Conservation (phyloP, 2,888 invertebrate genomes). For the Erpobdella octoculata region DNA sequence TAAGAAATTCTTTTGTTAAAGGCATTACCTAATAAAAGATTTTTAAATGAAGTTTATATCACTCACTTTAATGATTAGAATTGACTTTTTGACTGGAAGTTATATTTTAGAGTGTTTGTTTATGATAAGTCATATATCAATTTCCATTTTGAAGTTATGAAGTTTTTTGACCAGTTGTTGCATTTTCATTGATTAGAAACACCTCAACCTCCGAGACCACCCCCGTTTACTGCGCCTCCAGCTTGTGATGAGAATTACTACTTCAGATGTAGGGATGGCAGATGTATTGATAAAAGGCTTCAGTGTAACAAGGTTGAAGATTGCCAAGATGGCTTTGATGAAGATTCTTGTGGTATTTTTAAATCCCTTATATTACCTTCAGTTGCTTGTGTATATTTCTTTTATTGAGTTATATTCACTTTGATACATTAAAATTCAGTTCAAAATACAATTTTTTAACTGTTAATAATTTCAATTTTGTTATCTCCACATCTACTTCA, state of each 20-base stretch:
- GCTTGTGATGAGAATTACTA: slow-evolving; percentile 32
- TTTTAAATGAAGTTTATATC: no score
- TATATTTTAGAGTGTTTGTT: no score
- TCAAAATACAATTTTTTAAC: no score
- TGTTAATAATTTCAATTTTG: not conserved
- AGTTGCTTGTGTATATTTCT: not conserved
- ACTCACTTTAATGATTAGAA: no score
- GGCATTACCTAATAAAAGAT: no score
- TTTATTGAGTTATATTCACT: not conserved
- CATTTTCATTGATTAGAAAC: not conserved
- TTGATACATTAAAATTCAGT: not conserved
- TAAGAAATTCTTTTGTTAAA: no score
- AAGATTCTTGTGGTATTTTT: slow-evolving; percentile 61
- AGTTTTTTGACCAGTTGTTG: not conserved
- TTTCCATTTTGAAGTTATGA: not conserved
- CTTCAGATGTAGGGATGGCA: slow-evolving; percentile 55
- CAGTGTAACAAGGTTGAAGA: slow-evolving; percentile 71
- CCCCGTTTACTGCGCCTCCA: not conserved
- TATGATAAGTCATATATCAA: no score
- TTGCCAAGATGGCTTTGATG: slow-evolving; percentile 65
- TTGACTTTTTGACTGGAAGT: no score
- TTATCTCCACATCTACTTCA: no score
- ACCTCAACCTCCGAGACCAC: not conserved
- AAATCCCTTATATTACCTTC: not conserved
- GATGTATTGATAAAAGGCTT: slow-evolving; percentile 68